These are phyloP conservation scores for Anhinga anhinga DNA, from an alignment of 2,113 vertebrate genomes.

Conservation along the genomic window DNA sequence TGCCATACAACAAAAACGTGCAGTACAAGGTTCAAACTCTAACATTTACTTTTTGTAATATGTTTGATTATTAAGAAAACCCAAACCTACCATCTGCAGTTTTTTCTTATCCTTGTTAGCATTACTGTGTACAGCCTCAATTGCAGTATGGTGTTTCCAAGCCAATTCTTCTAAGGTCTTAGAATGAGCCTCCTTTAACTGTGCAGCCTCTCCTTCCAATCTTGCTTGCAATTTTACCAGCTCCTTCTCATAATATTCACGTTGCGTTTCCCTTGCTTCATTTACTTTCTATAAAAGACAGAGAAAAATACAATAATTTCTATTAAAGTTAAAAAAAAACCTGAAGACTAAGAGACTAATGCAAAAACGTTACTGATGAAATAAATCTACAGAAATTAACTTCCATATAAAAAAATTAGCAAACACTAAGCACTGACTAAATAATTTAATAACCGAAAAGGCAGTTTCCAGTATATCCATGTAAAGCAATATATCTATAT, in stretches of 20 bases:
- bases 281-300: slow-evolving; percentile 80
- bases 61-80: neutral
- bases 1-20: neutral
- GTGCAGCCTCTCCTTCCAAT: slow-evolving; percentile 86
- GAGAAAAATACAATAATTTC: neutral
- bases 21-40: neutral
- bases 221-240: slow-evolving; percentile 80
- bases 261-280: slow-evolving; percentile 86
- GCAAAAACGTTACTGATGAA: neutral
- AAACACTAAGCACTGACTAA: neutral
- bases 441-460: neutral
- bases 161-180: slow-evolving; percentile 89
- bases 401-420: neutral
- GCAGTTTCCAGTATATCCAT: neutral
- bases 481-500: neutral
- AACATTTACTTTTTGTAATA: neutral
- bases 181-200: slow-evolving; percentile 89
- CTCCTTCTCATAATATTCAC: slow-evolving; percentile 89
- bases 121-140: slow-evolving; percentile 83
- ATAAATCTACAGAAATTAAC: neutral
- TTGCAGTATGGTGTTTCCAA: slow-evolving; percentile 87
- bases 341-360: neutral
- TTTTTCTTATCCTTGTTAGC: slow-evolving; percentile 89
- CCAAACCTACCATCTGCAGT: slow-evolving; percentile 83
- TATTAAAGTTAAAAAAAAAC: neutral